Evolutionary conservation across 2,888 invertebrate genomes (phyloP), one percentile per base, ranked within the genome.

Genomic region (Empis livida): DNA sequence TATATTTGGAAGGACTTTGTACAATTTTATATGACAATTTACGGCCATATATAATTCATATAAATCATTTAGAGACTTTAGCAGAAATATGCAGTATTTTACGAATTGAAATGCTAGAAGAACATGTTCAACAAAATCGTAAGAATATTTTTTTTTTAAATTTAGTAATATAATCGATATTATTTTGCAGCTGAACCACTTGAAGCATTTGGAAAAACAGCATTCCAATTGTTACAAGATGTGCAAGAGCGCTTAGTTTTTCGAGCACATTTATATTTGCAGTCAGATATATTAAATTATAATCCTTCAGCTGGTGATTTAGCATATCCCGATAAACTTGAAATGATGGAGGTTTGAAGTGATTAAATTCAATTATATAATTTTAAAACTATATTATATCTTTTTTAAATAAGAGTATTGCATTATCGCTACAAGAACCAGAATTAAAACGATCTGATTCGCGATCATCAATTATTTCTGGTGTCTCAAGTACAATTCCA

Each of bases 201-300:
- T 37, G 71, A 73, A 45, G 85, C 91, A 17, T 84, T 94, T 64
- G 85, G 87, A 1, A 75, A 73, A 45, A 77, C 84, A 10, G 84
- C 88, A 23, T 75, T 80, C 45, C 90, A 94, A 59, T 72, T 97
- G 55, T 72, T 95, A 42, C 85, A 91, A 65, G 99, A 99, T 73
- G 89, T 92, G 8, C 95, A 96, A 65, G 99, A 99, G 67, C 74
- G 99, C 46, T 78, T 99, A 37, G 96, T 96, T 35, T 97, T 94
- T 70, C 79, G 97, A 43, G 90, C 94, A 0, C 89, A 94, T 72
- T 80, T 96, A 55, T 97, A 94, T 67, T 79, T 97, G 51, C 83
- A 90, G 46, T 83, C 86, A 1, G 97, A 99, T 69, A 90, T 99
- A 55, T 73, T 88, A 49, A 77, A 80, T 55, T 90, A 90, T 65